A percentile compares a stretch with the other conserved stretches of the same genome.
These are phyloP conservation scores for Speoplatyrhinus poulsoni DNA, from an alignment of 2,113 vertebrate genomes.

Conservation along the genomic window DNA sequence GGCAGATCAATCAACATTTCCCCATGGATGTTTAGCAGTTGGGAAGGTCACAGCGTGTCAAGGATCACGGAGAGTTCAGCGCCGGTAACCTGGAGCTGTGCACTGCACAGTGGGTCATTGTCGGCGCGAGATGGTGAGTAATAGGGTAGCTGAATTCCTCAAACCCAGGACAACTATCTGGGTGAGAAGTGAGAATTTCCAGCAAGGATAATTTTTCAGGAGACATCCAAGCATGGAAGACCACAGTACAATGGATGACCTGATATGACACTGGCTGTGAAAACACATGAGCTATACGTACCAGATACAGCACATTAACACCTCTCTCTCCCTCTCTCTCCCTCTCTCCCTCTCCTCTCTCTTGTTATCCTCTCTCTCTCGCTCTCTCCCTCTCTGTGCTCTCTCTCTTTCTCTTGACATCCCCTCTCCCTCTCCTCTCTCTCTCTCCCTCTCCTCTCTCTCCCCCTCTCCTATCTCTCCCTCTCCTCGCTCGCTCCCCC, in stretches of 20 bases:
- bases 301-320: slow-evolving; percentile 61
- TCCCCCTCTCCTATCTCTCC: slow-evolving; percentile 58
- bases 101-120: slow-evolving; percentile 38
- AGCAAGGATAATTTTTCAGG: slow-evolving; percentile 8
- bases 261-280: slow-evolving; percentile 64
- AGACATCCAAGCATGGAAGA: slow-evolving; percentile 39
- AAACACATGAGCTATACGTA: slow-evolving; percentile 69
- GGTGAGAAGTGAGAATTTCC: neutral
- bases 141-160: neutral
- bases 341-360: neutral
- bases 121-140: slow-evolving; percentile 10
- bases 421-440: neutral
- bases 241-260: slow-evolving; percentile 58
- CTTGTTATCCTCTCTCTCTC: neutral
- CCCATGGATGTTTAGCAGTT: slow-evolving; percentile 55
- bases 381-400: too few species aligned
- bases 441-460: too few species aligned
- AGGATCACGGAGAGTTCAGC: slow-evolving; percentile 59
- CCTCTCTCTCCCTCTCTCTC: neutral
- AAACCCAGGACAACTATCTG: slow-evolving; percentile 13
- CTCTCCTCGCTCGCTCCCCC: too few species aligned
- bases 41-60: slow-evolving; percentile 63
- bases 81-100: slow-evolving; percentile 29
- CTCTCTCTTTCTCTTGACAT: neutral
- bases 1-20: slow-evolving; percentile 51